Conservation (phyloP, 1,140 invertebrate species). For the Cydia amplana region DNA sequence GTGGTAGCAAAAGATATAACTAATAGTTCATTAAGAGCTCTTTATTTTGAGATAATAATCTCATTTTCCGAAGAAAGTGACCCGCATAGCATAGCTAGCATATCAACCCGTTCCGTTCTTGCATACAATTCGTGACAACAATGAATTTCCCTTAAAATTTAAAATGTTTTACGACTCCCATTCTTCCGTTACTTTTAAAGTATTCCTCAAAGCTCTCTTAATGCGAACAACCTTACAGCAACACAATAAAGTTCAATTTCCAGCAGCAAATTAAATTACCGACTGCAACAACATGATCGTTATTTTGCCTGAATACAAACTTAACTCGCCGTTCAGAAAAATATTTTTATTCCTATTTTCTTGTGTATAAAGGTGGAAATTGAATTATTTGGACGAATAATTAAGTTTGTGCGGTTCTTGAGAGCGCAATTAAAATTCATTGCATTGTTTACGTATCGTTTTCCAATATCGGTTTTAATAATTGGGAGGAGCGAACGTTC, state of each 20-base stretch:
- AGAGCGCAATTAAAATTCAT: constrained; percentile 16
- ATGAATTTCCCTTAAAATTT: background rate
- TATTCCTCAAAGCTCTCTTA: background rate
- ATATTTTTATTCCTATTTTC: background rate
- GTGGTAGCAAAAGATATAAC: too few relatives aligned
- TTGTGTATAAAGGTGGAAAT: background rate
- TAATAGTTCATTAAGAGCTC: too few relatives aligned
- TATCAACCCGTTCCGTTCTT: background rate
- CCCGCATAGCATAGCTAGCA: too few relatives aligned
- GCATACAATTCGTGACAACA: background rate
- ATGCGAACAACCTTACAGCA: background rate
- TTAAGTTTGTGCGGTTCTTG: background rate
- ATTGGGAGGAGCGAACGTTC: background rate
- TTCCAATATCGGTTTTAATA: constrained; percentile 16
- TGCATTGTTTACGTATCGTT: constrained; percentile 5
- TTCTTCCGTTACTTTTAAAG: constrained; percentile 2
- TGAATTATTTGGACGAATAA: background rate
- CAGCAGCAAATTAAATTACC: background rate
- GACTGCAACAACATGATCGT: background rate
- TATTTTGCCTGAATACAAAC: background rate
- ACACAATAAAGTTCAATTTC: background rate
- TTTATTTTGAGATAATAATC: too few relatives aligned
- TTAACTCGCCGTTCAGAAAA: background rate
- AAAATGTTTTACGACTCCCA: background rate
- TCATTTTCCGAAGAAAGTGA: too few relatives aligned